Percentiles rank a stretch among this genome's conserved stretches.
Evolutionary conservation across 1,140 invertebrate species (phyloP).

Genomic region (Glomeris maerens): DNA sequence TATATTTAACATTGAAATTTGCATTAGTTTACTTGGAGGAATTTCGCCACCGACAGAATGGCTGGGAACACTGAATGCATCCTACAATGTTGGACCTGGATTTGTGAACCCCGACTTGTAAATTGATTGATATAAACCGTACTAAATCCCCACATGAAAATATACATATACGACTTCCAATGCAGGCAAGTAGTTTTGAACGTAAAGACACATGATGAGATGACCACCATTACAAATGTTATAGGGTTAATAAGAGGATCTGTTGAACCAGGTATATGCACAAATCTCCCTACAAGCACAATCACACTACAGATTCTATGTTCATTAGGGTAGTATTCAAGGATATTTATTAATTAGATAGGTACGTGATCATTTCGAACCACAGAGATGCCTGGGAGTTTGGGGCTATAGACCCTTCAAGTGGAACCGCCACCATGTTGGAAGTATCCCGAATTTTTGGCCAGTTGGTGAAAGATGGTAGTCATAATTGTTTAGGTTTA

Average conservation of each 20-base stretch:
- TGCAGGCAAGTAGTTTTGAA: slow-evolving; percentile 3
- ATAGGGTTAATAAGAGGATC: slow-evolving; percentile 1
- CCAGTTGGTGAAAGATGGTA: slow-evolving; percentile 20
- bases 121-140: neutral
- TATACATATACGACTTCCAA: too few relatives aligned
- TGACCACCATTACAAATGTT: neutral
- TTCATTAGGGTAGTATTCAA: neutral
- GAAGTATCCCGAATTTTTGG: slow-evolving; percentile 39
- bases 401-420: slow-evolving; percentile 38
- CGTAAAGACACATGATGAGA: slow-evolving; percentile 15
- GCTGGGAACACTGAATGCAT: neutral
- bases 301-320: slow-evolving; percentile 30
- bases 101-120: neutral
- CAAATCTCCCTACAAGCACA: slow-evolving; percentile 32
- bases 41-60: slow-evolving; percentile 14
- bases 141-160: too few relatives aligned
- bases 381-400: slow-evolving; percentile 44
- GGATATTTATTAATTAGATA: slow-evolving; percentile 23
- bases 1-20: too few relatives aligned
- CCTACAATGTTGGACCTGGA: neutral
- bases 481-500: too few relatives aligned
- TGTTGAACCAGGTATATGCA: slow-evolving; percentile 2
- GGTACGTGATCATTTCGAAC: slow-evolving; percentile 42
- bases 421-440: slow-evolving; percentile 36
- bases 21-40: slow-evolving; percentile 19